Percentiles rank a stretch among this genome's conserved stretches.
Conservation (phyloP, 92 coral and sea anemone genomes). For the Epizoanthus fatuus region DNA sequence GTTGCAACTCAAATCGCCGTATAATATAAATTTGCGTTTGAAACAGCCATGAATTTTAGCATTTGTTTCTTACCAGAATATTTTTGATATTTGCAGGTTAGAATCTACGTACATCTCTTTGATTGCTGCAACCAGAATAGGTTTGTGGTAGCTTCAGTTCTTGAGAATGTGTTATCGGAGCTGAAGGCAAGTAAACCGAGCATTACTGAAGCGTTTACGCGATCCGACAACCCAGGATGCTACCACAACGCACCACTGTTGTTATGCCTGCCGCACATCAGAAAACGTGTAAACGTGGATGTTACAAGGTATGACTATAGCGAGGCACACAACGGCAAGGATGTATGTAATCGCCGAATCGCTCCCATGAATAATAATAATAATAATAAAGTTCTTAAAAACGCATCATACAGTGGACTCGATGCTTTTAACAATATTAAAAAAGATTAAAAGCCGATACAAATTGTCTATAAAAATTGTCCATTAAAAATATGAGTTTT, state of each 20-base stretch:
- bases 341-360: background rate
- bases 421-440: too few species aligned
- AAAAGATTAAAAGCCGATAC: too few species aligned
- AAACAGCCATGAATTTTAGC: too few species aligned
- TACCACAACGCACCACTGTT: conserved; percentile 19
- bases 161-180: conserved; percentile 9
- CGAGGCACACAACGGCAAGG: conserved; percentile 23
- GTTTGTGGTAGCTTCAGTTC: conserved; percentile 14
- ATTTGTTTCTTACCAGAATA: background rate
- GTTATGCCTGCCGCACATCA: background rate
- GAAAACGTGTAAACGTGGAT: background rate
- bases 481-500: too few species aligned
- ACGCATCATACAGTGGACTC: too few species aligned
- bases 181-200: conserved; percentile 1
- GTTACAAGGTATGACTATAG: conserved; percentile 15
- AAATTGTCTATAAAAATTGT: too few species aligned
- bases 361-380: too few species aligned
- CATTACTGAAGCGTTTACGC: conserved; percentile 13
- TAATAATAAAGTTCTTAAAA: too few species aligned
- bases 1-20: too few species aligned
- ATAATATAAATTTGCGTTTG: too few species aligned
- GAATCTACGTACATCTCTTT: conserved; percentile 17
- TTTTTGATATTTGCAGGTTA: background rate
- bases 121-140: conserved; percentile 29
- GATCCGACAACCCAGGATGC: conserved; percentile 29